Conservation (phyloP, 2,888 invertebrate species). For the Conchocele bisecta region DNA sequence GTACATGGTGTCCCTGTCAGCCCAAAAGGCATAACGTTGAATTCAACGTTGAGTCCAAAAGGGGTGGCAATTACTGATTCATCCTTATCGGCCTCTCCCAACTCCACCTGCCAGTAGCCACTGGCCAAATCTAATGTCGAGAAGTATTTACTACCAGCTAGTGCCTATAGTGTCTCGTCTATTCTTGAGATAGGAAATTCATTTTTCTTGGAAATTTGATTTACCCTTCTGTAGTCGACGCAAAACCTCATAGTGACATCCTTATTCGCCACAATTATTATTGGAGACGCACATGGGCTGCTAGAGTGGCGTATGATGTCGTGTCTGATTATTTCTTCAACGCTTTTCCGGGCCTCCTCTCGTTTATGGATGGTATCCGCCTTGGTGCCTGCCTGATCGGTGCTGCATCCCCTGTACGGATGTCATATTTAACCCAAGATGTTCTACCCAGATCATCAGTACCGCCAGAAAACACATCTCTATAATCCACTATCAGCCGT, state of each 20-base stretch:
- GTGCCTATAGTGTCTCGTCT: slow-evolving; percentile 31
- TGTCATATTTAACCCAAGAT: slow-evolving; percentile 36
- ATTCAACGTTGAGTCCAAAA: slow-evolving; percentile 30
- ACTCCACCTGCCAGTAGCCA: slow-evolving; percentile 48
- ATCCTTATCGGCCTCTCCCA: slow-evolving; percentile 22
- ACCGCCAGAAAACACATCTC: too few species aligned
- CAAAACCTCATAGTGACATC: slow-evolving; percentile 42
- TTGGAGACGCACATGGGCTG: slow-evolving; percentile 46
- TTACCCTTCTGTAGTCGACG: slow-evolving; percentile 35
- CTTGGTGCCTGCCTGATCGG: slow-evolving; percentile 44
- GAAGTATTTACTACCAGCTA: slow-evolving; percentile 33
- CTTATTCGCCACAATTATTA: slow-evolving; percentile 28
- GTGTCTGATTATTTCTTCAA: slow-evolving; percentile 34
- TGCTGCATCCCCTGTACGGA: slow-evolving; percentile 35
- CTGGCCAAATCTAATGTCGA: slow-evolving; percentile 39
- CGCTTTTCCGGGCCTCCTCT: slow-evolving; percentile 32
- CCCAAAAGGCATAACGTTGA: slow-evolving; percentile 1
- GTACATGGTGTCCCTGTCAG: slow-evolving; percentile 2
- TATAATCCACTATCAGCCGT: too few species aligned
- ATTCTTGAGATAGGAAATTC: slow-evolving; percentile 44
- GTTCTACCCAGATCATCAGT: slow-evolving; percentile 2
- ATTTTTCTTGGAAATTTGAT: slow-evolving; percentile 39
- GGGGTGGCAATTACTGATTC: slow-evolving; percentile 40
- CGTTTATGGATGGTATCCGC: slow-evolving; percentile 27
- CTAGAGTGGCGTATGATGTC: slow-evolving; percentile 37